Evolutionary conservation across 1,140 invertebrate genomes (phyloP).

Genomic region (Neomicropteryx cornuta): DNA sequence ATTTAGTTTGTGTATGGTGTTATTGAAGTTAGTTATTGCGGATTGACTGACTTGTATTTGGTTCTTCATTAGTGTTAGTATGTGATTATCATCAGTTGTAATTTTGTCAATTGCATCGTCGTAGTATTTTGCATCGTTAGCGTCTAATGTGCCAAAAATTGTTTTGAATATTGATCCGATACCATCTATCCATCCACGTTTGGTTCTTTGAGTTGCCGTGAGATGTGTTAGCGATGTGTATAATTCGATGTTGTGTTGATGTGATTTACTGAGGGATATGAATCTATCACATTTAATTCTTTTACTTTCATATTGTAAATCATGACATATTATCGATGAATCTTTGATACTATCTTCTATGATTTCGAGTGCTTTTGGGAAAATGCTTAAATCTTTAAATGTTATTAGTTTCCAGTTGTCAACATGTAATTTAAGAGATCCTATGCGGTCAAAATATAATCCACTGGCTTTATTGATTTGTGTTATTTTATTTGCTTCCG

Average conservation of each 20-base stretch:
- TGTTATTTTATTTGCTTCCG: background rate
- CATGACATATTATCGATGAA: background rate
- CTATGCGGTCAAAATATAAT: background rate
- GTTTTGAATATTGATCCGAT: conserved; percentile 4
- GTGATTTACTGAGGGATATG: too few relatives aligned
- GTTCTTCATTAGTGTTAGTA: conserved; percentile 11
- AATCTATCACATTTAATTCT: too few relatives aligned
- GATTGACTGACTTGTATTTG: conserved; percentile 12
- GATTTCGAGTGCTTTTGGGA: background rate
- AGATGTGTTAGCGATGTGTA: background rate
- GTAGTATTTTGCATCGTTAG: conserved; percentile 14
- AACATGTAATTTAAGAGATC: background rate
- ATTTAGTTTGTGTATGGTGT: conserved; percentile 7
- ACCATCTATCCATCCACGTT: conserved; percentile 3
- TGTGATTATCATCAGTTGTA: conserved; percentile 10
- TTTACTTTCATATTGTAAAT: background rate
- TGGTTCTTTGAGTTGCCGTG: background rate
- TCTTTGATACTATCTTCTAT: background rate
- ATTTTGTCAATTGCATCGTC: conserved; percentile 11
- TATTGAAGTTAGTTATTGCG: conserved; percentile 12
- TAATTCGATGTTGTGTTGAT: too few relatives aligned
- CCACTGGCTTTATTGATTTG: background rate
- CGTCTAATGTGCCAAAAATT: conserved; percentile 11
- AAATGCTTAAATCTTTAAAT: background rate
- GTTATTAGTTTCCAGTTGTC: background rate